Conservation (phyloP, 2,888 invertebrate genomes). For the Timandra comae region DNA sequence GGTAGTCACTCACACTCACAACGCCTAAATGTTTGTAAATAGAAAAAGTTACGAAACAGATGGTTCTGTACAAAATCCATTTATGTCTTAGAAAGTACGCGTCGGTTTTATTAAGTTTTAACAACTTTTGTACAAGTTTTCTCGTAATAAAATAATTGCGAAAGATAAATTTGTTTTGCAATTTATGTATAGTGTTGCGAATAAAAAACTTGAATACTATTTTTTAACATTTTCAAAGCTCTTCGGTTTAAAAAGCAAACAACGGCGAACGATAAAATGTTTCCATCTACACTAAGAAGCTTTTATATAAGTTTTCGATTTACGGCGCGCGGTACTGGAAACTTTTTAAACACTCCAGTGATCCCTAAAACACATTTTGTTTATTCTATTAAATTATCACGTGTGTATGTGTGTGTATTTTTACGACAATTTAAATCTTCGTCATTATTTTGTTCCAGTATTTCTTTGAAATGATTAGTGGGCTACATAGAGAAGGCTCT, state of each 20-base stretch:
- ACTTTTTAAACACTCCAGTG: slow-evolving; percentile 14
- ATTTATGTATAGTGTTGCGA: too few relatives aligned
- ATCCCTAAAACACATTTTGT: slow-evolving; percentile 30
- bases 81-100: background rate
- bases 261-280: slow-evolving; percentile 1
- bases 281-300: slow-evolving; percentile 7
- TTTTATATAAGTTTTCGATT: slow-evolving; percentile 1
- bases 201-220: too few relatives aligned
- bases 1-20: slow-evolving; percentile 64
- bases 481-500: too few relatives aligned
- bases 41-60: slow-evolving; percentile 24
- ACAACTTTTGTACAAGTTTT: background rate
- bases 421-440: slow-evolving; percentile 46
- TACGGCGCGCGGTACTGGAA: background rate
- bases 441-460: slow-evolving; percentile 43
- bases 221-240: too few relatives aligned
- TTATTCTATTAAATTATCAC: too few relatives aligned
- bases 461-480: slow-evolving; percentile 46
- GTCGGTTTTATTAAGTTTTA: background rate
- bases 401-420: slow-evolving; percentile 29
- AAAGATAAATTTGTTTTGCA: too few relatives aligned
- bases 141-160: too few relatives aligned
- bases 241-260: background rate
- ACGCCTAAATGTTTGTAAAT: slow-evolving; percentile 41
- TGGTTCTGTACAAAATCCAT: slow-evolving; percentile 23